Evolutionary conservation across 2,797 vertebrate genomes (phyloP), one percentile per base, ranked within the genome.

Genomic region (Dromococcyx pavoninus): DNA sequence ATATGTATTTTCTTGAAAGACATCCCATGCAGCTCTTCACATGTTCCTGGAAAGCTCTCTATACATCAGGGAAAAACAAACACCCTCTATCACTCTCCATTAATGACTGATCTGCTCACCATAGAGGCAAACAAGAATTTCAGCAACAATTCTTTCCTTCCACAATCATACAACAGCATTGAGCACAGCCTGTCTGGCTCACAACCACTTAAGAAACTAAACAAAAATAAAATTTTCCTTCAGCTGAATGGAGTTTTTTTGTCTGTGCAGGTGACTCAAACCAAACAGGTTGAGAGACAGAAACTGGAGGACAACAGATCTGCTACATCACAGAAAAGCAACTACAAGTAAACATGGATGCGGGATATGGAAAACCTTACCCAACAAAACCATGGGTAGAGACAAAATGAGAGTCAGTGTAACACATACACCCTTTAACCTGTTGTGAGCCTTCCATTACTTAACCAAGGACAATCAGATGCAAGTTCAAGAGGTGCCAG

Each of bases 1-100:
- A 93, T 90, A 94, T 51, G 32, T 56, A 84, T 88, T 94, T 93
- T 88, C 88, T 94, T 94, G 95, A 96, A 93, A 91, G 50, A 65
- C 27, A 77, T 80, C 82, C 94, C 95, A 71, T 71, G 3, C 72
- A 86, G 57, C 50, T 83, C 60, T 88, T 93, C 91, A 88, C 54
- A 75, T 90, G 56, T 90, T 95, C 88, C 77, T 91, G 91, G 91
- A 96, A 94, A 86, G 73, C 30, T 51, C 35, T 75, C 82, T 58
- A 51, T 46, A 78, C 13, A 75, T 72, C 43, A 83, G 76, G 62
- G 66, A 72, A 94, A 95, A 96, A 32, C 54, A 93, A 96, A 54
- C 88, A 7, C 3, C 4, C 28, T 28, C 78, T 69, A 85, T 88
- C 82, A 66, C 46, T 91, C 82, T 66, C 62, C 66, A 44, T 44